Evolutionary conservation across 2,888 invertebrate species (phyloP), one percentile per base, ranked within the genome.

Genomic region (Cylloceria caligata): DNA sequence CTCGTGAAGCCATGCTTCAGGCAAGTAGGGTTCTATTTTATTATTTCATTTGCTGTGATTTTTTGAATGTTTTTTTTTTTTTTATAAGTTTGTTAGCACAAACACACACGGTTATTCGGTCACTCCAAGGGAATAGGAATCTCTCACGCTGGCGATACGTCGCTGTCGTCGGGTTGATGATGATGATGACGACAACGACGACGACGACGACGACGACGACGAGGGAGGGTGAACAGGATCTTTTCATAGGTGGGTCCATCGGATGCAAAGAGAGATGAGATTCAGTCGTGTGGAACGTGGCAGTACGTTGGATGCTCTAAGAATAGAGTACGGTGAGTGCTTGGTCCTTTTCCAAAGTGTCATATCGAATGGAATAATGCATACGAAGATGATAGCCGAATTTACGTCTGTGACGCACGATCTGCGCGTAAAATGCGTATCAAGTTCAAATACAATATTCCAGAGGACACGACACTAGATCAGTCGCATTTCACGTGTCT

Each of bases 71-170:
- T 36, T 57, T 65, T 69, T 52, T 57, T 39, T 74, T 68, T 71
- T 47, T 83, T 79, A 65, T 81, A 73, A 80, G 71, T 83, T 78
- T 76, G 80, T 86, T 84, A 85, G 84, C 86, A 84, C 85, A 84
- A 78, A 84, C 84, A 86, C 84, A 81, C 80, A 83, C 80, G 81
- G 79, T 83, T 83, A 83, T 75, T 80, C 73, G 74, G 71, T 80
- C 76, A 83, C 77, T 82, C 65, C 67, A 55, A 36, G 52, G 55
- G 62, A 65, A 65, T 47, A 72, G 62, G 78, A 71, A 74, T 55
- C 69, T 68, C 72, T 57, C 68, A 52, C 68, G 49, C 47, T 34
- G 49, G 13, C 30, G 19, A n/a, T 3, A 42, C 24, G 39, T 69
- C 68, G 36, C 49, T n/a, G 47, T 36, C 36, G 34, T 52, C 52